Conservation (phyloP, 2,888 invertebrate genomes). For the Bembecia ichneumoniformis region DNA sequence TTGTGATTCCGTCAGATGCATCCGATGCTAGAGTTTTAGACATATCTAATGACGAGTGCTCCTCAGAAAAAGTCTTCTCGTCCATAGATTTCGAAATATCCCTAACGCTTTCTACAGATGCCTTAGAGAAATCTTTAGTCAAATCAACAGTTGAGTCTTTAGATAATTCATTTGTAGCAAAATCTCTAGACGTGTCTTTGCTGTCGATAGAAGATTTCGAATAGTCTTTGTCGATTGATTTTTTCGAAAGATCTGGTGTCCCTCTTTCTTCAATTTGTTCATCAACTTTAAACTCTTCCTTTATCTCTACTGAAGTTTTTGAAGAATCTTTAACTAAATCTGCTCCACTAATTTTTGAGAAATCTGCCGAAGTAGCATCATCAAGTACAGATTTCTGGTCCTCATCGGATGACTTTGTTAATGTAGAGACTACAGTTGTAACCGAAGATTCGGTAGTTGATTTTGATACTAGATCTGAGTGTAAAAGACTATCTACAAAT, state of each 20-base stretch:
- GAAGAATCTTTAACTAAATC: slow-evolving; percentile 59
- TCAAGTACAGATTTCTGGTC: slow-evolving; percentile 60
- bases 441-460: slow-evolving; percentile 66
- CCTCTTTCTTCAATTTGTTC: slow-evolving; percentile 50
- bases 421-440: slow-evolving; percentile 57
- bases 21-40: slow-evolving; percentile 68
- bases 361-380: slow-evolving; percentile 61
- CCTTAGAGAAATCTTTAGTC: slow-evolving; percentile 59
- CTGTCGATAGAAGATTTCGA: slow-evolving; percentile 66
- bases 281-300: slow-evolving; percentile 51
- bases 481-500: slow-evolving; percentile 40
- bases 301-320: slow-evolving; percentile 54
- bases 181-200: slow-evolving; percentile 64
- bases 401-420: slow-evolving; percentile 63
- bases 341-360: slow-evolving; percentile 61
- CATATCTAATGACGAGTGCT: slow-evolving; percentile 61
- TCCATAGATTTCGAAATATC: slow-evolving; percentile 61
- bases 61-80: slow-evolving; percentile 64
- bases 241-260: slow-evolving; percentile 63
- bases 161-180: slow-evolving; percentile 63
- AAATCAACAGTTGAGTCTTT: slow-evolving; percentile 66
- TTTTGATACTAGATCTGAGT: slow-evolving; percentile 53
- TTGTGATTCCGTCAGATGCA: slow-evolving; percentile 51
- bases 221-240: slow-evolving; percentile 63
- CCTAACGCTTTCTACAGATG: slow-evolving; percentile 61